phyloP scores from a whole-genome alignment of 2,113 vertebrate genomes.

The Colaptes auratus region DNA sequence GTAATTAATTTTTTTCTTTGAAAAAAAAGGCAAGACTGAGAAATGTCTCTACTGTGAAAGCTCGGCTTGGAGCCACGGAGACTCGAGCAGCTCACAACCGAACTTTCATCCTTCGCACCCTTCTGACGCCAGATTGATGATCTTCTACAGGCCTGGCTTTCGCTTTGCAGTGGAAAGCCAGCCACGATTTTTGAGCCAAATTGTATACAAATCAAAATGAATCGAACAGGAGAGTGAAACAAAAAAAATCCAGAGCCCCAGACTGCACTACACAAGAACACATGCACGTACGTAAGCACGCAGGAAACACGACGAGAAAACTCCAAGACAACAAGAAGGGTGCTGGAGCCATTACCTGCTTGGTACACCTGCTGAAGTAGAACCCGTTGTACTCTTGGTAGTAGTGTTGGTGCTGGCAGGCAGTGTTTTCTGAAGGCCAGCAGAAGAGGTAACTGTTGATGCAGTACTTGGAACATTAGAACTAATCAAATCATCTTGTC shows the following conservation, averaged over 20 bases:
- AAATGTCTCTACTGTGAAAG: conserved; percentile 55
- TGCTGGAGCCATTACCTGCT: conserved; percentile 82
- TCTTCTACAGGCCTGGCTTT: conserved; percentile 40
- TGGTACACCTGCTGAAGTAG: conserved; percentile 84
- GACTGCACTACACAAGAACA: conserved; percentile 76
- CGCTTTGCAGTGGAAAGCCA: conserved; percentile 51
- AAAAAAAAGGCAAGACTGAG: conserved; percentile 28
- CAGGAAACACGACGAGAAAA: conserved; percentile 60
- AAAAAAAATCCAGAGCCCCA: conserved; percentile 80
- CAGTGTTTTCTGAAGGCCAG: conserved; percentile 87
- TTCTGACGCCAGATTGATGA: background rate
- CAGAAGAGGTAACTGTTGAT: conserved; percentile 94
- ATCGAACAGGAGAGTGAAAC: conserved; percentile 62
- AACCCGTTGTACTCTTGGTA: conserved; percentile 79
- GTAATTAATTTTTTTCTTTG: too few relatives aligned
- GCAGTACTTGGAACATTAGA: conserved; percentile 86
- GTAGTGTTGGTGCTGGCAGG: conserved; percentile 86
- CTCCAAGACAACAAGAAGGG: background rate
- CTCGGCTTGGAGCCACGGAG: conserved; percentile 49
- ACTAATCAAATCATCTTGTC: conserved; percentile 90
- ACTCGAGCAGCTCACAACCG: conserved; percentile 36
- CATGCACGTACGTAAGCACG: conserved; percentile 83
- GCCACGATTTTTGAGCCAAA: conserved; percentile 51
- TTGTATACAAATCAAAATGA: conserved; percentile 16
- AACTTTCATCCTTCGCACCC: conserved; percentile 26